A percentile compares a stretch with the other conserved stretches of the same genome.
phyloP scores from a whole-genome alignment of 2,797 vertebrate species.

The Gephyroberyx darwinii region DNA sequence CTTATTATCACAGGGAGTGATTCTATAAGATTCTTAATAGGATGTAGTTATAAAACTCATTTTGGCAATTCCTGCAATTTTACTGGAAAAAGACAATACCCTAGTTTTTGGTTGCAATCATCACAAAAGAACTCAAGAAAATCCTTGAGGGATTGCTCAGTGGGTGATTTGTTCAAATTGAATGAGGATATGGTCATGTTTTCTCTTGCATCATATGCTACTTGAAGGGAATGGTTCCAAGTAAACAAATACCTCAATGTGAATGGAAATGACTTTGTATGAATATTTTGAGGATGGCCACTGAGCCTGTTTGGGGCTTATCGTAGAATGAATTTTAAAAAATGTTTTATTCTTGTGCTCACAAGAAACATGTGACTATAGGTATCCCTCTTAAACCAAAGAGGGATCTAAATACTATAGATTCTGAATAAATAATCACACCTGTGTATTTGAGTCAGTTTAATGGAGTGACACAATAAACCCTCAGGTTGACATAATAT shows the following conservation, averaged over 20 bases:
- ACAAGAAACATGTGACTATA: not conserved
- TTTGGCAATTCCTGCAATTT: too few relatives aligned
- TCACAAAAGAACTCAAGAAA: too few relatives aligned
- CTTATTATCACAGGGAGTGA: too few relatives aligned
- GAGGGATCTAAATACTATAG: not conserved
- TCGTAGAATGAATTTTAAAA: not conserved
- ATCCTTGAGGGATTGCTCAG: not conserved
- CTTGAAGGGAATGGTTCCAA: not conserved
- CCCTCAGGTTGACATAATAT: not conserved
- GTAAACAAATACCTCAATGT: not conserved
- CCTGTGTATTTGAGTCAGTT: conserved; percentile 24
- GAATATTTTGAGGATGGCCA: not conserved
- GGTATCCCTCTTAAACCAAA: not conserved
- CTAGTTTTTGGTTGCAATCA: too few relatives aligned
- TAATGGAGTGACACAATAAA: conserved; percentile 27
- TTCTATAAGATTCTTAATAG: too few relatives aligned
- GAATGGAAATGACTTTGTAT: not conserved
- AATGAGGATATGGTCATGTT: not conserved
- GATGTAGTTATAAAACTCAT: too few relatives aligned
- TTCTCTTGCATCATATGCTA: not conserved
- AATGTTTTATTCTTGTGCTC: not conserved
- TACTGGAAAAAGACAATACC: too few relatives aligned
- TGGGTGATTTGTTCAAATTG: not conserved
- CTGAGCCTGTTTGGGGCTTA: not conserved
- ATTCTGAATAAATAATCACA: not conserved